Conservation (phyloP, 2,797 vertebrate genomes). For the Pseudopleuronectes americanus region DNA sequence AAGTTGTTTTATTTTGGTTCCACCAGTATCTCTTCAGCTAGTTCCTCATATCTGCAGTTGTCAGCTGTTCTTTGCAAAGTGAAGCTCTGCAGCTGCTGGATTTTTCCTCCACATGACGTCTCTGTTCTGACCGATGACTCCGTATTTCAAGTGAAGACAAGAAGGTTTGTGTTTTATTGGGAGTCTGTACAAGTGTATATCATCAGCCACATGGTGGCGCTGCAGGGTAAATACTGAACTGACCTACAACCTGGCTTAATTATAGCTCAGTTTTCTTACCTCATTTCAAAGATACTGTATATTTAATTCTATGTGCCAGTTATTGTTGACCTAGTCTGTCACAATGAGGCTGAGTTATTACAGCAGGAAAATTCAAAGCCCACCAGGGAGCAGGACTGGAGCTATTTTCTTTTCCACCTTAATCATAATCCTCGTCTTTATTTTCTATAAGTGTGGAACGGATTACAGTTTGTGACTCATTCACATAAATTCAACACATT, state of each 20-base stretch:
- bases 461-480: constrained; percentile 46
- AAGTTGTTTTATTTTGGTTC: too few species aligned
- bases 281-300: not conserved
- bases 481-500: constrained; percentile 40
- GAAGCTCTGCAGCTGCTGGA: too few species aligned
- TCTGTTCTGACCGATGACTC: too few species aligned
- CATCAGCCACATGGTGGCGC: too few species aligned
- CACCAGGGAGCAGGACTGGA: constrained; percentile 41
- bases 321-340: constrained; percentile 9
- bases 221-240: not conserved
- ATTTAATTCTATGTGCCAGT: constrained; percentile 13
- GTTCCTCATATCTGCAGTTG: too few species aligned
- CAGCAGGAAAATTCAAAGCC: constrained; percentile 36
- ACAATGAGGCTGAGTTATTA: constrained; percentile 24
- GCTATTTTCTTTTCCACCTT: constrained; percentile 38
- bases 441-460: constrained; percentile 60
- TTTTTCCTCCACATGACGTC: too few species aligned
- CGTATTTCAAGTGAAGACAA: too few species aligned
- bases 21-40: too few species aligned
- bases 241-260: not conserved
- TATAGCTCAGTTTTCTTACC: not conserved
- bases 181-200: too few species aligned
- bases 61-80: too few species aligned
- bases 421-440: constrained; percentile 55
- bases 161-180: too few species aligned